A percentile compares a stretch with the other conserved stretches of the same genome.
These are phyloP conservation scores for Drosophila tsacasi DNA, from an alignment of 1,140 invertebrate species.

Conservation along the genomic window DNA sequence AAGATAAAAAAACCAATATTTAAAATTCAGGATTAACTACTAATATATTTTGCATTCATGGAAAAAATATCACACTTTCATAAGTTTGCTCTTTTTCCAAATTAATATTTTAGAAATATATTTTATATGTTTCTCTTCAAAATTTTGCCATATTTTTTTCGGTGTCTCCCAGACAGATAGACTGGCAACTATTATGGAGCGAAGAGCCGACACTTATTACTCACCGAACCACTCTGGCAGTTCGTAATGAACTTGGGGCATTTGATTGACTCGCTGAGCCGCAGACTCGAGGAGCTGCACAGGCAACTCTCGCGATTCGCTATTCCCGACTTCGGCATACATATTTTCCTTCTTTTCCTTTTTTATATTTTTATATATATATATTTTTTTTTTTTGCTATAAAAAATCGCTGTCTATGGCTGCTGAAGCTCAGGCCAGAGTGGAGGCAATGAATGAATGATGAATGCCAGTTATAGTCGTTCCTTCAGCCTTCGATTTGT, in stretches of 20 bases:
- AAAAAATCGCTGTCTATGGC: constrained; percentile 52
- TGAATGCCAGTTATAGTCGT: constrained; percentile 62
- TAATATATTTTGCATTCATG: background rate
- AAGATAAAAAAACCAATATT: too few relatives aligned
- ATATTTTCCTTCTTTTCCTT: background rate
- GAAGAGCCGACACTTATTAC: constrained; percentile 71
- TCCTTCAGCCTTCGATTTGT: constrained; percentile 29
- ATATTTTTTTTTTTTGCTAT: constrained; percentile 37
- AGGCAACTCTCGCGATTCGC: constrained; percentile 32
- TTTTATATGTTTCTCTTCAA: background rate
- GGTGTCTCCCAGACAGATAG: constrained; percentile 42
- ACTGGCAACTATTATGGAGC: constrained; percentile 58
- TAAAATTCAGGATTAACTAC: too few relatives aligned
- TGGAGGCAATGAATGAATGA: constrained; percentile 75
- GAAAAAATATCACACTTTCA: too few relatives aligned
- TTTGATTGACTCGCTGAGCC: constrained; percentile 66
- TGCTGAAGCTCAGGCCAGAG: constrained; percentile 7
- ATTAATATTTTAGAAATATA: too few relatives aligned
- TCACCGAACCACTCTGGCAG: constrained; percentile 76
- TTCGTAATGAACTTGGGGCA: constrained; percentile 77
- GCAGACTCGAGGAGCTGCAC: constrained; percentile 37
- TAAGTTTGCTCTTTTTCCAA: background rate
- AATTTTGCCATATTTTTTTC: constrained; percentile 5
- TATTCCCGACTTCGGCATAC: constrained; percentile 60
- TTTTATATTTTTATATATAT: background rate